Percentiles rank a stretch among this genome's conserved stretches.
Conservation (phyloP, 92 coral and sea anemone genomes). For the Zoanthus sociatus region DNA sequence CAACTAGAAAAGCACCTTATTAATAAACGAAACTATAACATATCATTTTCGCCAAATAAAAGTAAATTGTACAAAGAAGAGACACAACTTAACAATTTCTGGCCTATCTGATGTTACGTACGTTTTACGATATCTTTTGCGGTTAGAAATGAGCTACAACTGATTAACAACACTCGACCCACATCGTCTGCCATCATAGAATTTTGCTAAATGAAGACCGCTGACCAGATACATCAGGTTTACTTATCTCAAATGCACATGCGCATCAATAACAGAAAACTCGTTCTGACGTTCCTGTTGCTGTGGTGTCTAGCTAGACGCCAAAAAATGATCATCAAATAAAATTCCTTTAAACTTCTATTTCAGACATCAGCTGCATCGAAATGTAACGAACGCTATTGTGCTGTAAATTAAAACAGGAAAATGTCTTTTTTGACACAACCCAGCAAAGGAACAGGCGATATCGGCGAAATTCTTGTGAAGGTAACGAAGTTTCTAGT, state of each 20-base stretch:
- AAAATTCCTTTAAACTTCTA: neutral
- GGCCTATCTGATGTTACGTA: slow-evolving; percentile 35
- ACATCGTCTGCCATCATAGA: slow-evolving; percentile 89
- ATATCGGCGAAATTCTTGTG: slow-evolving; percentile 95
- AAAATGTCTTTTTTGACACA: slow-evolving; percentile 95
- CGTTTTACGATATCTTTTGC: slow-evolving; percentile 81
- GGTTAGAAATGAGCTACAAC: slow-evolving; percentile 75
- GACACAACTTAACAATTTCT: neutral
- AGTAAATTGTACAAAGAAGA: neutral
- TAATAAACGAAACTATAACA: neutral
- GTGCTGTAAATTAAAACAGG: neutral
- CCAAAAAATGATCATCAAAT: neutral
- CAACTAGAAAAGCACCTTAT: too few relatives aligned
- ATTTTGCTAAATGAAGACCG: slow-evolving; percentile 20
- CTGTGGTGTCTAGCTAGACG: slow-evolving; percentile 13
- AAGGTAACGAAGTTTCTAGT: slow-evolving; percentile 68
- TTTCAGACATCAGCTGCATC: neutral
- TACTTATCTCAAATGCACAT: neutral
- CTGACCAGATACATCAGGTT: neutral
- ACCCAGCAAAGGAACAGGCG: slow-evolving; percentile 74
- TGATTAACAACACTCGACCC: slow-evolving; percentile 74
- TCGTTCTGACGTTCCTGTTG: neutral
- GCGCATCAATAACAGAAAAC: neutral
- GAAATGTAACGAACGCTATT: neutral
- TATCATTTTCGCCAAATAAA: neutral